These are phyloP conservation scores for Brienomyrus brachyistius DNA, from an alignment of 2,113 vertebrate species.

Conservation along the genomic window DNA sequence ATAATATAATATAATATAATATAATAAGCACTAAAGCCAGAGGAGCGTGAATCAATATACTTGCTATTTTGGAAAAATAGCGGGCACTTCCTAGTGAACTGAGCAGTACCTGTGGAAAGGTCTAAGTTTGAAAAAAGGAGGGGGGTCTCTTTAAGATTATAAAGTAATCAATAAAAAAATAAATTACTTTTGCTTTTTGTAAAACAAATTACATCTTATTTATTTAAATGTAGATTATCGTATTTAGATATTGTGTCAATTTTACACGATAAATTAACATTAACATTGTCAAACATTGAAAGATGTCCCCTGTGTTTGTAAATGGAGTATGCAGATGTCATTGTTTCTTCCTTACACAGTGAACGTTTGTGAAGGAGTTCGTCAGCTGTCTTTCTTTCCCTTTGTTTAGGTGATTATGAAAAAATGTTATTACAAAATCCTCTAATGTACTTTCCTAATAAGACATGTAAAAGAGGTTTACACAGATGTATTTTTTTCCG, in stretches of 20 bases:
- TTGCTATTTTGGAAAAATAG: background rate
- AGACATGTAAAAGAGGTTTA: background rate
- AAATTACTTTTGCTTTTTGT: background rate
- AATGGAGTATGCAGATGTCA: background rate
- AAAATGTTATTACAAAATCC: background rate
- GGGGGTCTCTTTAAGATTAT: background rate
- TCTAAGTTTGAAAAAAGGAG: background rate
- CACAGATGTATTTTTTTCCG: background rate
- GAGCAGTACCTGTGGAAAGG: background rate
- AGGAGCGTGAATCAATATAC: background rate
- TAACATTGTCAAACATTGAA: background rate
- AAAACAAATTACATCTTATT: background rate
- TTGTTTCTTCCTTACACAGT: background rate
- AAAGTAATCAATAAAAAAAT: background rate
- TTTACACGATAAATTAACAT: background rate
- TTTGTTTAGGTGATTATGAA: conserved; percentile 5
- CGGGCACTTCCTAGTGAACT: background rate
- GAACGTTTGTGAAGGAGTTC: background rate
- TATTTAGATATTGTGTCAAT: background rate
- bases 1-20: background rate
- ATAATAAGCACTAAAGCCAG: background rate
- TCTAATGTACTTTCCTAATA: background rate
- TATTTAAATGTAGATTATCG: background rate
- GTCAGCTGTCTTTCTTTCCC: background rate
- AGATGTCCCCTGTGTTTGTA: background rate